A percentile compares a stretch with the other conserved stretches of the same genome.
Evolutionary conservation across 2,113 vertebrate genomes (phyloP).

Genomic region (Himantopus leucocephalus): DNA sequence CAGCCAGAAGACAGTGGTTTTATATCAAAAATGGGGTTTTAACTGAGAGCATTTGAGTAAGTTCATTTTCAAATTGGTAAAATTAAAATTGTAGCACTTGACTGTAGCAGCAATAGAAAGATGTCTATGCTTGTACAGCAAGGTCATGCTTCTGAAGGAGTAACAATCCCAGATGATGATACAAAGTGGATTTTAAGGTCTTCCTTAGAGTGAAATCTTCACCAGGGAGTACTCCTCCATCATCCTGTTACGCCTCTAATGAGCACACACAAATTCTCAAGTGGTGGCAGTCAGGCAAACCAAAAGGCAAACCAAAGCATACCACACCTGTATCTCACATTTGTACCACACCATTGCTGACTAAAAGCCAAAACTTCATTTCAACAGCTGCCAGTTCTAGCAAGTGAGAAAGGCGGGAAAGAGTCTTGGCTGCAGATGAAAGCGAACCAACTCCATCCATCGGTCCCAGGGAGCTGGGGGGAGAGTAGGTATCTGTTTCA

Average conservation of each 20-base stretch:
- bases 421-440: neutral
- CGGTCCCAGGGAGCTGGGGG: neutral
- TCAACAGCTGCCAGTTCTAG: neutral
- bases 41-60: neutral
- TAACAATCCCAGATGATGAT: rapidly evolving
- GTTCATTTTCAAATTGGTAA: neutral
- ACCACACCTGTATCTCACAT: neutral
- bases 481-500: neutral
- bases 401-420: neutral
- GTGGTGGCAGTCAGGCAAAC: neutral
- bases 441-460: neutral
- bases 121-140: neutral
- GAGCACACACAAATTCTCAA: neutral
- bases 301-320: neutral
- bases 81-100: neutral
- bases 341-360: neutral
- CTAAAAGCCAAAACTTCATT: neutral
- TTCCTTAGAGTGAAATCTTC: neutral
- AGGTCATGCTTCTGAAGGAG: neutral
- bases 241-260: neutral
- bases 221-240: neutral
- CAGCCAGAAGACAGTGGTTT: neutral
- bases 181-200: neutral
- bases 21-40: neutral
- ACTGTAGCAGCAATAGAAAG: neutral